A percentile compares a stretch with the other conserved stretches of the same genome.
Conservation (phyloP, 2,797 vertebrate species). For the Danio jaintianensis region DNA sequence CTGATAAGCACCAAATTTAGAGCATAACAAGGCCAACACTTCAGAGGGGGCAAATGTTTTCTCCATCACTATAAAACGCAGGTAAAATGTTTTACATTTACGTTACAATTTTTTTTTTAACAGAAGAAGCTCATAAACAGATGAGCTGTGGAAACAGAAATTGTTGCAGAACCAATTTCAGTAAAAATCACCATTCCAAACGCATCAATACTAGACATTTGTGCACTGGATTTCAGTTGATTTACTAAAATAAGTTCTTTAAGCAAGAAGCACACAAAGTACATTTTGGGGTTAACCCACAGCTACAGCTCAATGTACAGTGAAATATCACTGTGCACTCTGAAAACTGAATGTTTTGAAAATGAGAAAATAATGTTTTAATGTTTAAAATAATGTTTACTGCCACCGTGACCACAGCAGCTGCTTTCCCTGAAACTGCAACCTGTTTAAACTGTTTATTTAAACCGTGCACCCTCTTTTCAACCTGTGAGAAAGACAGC, state of each 20-base stretch:
- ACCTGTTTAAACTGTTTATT: not conserved
- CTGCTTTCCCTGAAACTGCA: not conserved
- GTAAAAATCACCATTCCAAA: not conserved
- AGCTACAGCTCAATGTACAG: slow-evolving; percentile 65
- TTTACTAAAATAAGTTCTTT: not conserved
- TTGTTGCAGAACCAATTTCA: slow-evolving; percentile 1
- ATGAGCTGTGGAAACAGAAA: slow-evolving; percentile 21
- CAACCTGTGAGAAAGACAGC: slow-evolving; percentile 1
- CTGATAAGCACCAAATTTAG: slow-evolving; percentile 13
- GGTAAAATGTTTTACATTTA: not conserved
- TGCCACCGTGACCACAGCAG: not conserved
- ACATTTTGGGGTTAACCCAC: slow-evolving; percentile 66
- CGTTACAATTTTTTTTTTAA: slow-evolving; percentile 20
- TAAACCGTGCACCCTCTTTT: not conserved
- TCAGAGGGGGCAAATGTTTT: not conserved
- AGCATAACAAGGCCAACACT: slow-evolving; percentile 19
- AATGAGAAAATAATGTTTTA: not conserved
- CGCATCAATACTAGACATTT: not conserved
- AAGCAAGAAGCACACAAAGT: slow-evolving; percentile 19
- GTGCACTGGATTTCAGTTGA: not conserved
- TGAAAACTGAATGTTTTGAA: slow-evolving; percentile 15
- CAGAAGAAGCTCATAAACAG: too few species aligned
- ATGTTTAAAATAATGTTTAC: not conserved
- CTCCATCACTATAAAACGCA: not conserved
- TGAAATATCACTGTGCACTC: slow-evolving; percentile 59